These are phyloP conservation scores for Cataglyphis albicans DNA, from an alignment of 2,888 invertebrate species.

Conservation along the genomic window DNA sequence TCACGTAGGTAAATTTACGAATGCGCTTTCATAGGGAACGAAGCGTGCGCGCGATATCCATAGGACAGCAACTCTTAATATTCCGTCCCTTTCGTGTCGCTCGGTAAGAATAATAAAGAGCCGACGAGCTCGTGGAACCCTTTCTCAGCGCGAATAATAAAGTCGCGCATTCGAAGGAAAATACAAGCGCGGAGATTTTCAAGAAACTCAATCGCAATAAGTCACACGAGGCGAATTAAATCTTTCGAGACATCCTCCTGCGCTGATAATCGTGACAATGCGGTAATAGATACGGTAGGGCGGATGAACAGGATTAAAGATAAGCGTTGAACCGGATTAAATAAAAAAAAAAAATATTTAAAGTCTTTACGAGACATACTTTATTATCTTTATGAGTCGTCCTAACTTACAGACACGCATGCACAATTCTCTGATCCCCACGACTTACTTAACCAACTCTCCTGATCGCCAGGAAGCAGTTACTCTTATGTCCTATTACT, in stretches of 20 bases:
- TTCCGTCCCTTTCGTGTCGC: slow-evolving; percentile 64
- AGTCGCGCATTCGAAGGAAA: background rate
- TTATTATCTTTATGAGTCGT: slow-evolving; percentile 22
- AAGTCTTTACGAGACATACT: slow-evolving; percentile 20
- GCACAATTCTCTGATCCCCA: slow-evolving; percentile 14
- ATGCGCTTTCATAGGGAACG: slow-evolving; percentile 65
- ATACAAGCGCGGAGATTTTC: background rate
- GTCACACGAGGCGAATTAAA: background rate
- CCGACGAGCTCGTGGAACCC: slow-evolving; percentile 55
- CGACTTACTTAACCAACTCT: slow-evolving; percentile 29
- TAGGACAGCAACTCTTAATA: slow-evolving; percentile 67
- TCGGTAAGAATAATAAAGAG: slow-evolving; percentile 72
- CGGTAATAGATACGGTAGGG: slow-evolving; percentile 16
- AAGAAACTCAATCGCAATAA: background rate
- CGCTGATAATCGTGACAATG: background rate
- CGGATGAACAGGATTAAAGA: slow-evolving; percentile 30
- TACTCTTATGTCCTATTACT: slow-evolving; percentile 37
- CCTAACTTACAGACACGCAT: background rate
- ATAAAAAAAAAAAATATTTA: background rate
- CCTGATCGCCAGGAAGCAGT: slow-evolving; percentile 47
- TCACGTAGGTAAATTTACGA: slow-evolving; percentile 74
- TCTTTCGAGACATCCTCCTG: background rate
- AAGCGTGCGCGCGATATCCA: slow-evolving; percentile 46
- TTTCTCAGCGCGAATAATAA: slow-evolving; percentile 31
- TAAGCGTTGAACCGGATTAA: slow-evolving; percentile 36